These are phyloP conservation scores for Dromiciops gliroides DNA, from an alignment of 2,113 vertebrate genomes.

Conservation along the genomic window DNA sequence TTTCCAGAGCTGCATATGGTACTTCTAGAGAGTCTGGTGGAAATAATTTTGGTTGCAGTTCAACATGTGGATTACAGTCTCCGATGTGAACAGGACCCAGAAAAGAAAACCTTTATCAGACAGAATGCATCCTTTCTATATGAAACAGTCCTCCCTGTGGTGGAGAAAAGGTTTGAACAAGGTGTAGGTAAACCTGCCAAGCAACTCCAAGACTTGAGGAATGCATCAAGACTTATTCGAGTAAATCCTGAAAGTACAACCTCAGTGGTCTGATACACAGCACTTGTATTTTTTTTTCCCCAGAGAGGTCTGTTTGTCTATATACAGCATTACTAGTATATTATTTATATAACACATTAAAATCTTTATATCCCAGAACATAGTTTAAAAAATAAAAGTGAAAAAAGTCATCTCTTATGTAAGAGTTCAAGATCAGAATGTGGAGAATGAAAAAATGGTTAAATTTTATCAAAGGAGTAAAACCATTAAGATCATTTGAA, in stretches of 20 bases:
- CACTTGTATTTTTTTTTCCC: neutral
- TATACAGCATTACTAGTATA: neutral
- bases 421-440: constrained; percentile 42
- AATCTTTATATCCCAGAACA: constrained; percentile 22
- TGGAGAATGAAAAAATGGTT: constrained; percentile 20
- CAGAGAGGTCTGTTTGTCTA: neutral
- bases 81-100: constrained; percentile 96
- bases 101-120: constrained; percentile 95
- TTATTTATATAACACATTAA: constrained; percentile 57
- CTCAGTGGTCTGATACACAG: constrained; percentile 89
- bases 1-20: constrained; percentile 98
- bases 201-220: constrained; percentile 96
- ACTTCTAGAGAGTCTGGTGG: constrained; percentile 94
- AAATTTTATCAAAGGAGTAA: constrained; percentile 20
- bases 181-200: constrained; percentile 97
- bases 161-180: constrained; percentile 96
- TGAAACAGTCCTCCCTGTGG: constrained; percentile 96
- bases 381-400: neutral
- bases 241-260: constrained; percentile 97
- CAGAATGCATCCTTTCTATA: constrained; percentile 96
- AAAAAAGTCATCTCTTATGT: constrained; percentile 8
- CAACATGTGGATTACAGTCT: constrained; percentile 99
- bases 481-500: constrained; percentile 49
- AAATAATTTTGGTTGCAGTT: constrained; percentile 96
- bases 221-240: constrained; percentile 89